phyloP scores from a whole-genome alignment of 2,888 invertebrate species.

The Xestia xanthographa region DNA sequence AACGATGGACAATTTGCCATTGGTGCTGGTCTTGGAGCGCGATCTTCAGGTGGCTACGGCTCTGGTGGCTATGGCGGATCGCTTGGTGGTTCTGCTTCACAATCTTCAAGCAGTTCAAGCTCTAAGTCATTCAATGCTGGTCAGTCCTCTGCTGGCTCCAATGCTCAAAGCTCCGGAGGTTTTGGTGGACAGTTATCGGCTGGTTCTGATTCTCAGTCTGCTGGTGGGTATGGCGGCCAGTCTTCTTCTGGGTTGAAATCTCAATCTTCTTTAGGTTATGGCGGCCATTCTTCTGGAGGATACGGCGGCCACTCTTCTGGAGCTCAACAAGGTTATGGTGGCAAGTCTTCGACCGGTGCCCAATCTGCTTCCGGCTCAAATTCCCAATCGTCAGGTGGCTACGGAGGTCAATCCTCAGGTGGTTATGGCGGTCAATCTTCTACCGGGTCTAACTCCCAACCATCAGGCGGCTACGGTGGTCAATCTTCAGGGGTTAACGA shows the following conservation, averaged over 20 bases:
- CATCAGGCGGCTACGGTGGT: constrained; percentile 10
- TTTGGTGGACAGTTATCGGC: constrained; percentile 19
- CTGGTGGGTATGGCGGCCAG: constrained; percentile 18
- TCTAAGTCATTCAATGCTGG: constrained; percentile 50
- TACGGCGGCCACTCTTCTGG: constrained; percentile 8
- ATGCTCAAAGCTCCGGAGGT: constrained; percentile 30
- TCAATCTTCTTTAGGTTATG: too few relatives aligned
- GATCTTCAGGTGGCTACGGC: constrained; percentile 13
- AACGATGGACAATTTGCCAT: constrained; percentile 35
- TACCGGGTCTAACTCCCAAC: neutral
- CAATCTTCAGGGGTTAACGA: constrained; percentile 26
- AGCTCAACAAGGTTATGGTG: neutral
- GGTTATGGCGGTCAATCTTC: constrained; percentile 1
- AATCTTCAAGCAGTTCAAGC: constrained; percentile 51
- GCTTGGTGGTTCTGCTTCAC: constrained; percentile 35
- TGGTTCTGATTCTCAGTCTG: constrained; percentile 29
- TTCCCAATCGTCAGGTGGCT: constrained; percentile 10
- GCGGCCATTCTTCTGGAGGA: constrained; percentile 7
- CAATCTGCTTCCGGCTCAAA: constrained; percentile 6
- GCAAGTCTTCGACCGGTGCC: constrained; percentile 6
- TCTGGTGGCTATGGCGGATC: constrained; percentile 27
- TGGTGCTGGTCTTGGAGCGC: constrained; percentile 13
- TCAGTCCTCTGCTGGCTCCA: constrained; percentile 34
- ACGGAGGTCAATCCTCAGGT: constrained; percentile 10
- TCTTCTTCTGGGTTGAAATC: constrained; percentile 24